Conservation (phyloP, 2,888 invertebrate genomes). For the Heteromurus nitidus region DNA sequence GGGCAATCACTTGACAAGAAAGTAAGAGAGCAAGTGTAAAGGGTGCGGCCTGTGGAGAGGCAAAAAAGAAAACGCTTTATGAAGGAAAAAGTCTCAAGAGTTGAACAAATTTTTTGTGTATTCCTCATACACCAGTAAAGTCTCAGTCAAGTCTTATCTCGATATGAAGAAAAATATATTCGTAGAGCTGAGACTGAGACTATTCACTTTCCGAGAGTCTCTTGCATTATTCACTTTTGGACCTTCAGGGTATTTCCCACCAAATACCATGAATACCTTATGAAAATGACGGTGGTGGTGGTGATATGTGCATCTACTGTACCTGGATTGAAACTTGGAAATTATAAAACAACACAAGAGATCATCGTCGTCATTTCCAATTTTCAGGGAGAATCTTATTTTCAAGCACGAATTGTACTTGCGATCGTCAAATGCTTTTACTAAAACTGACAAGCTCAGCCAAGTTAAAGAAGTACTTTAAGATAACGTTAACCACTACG, state of each 20-base stretch:
- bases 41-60: conserved; percentile 51
- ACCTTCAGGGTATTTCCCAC: conserved; percentile 72
- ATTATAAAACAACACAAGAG: no score
- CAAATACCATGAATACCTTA: conserved; percentile 50
- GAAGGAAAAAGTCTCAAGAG: background rate
- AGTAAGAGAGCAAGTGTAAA: conserved; percentile 29
- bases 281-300: background rate
- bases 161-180: background rate
- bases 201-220: no score
- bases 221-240: conserved; percentile 5
- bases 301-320: background rate
- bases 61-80: background rate
- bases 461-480: no score
- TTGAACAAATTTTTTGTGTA: no score
- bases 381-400: no score
- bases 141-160: background rate
- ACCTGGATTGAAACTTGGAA: no score
- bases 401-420: background rate
- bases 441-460: no score
- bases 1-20: conserved; percentile 13
- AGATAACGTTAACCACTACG: no score
- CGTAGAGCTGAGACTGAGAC: background rate
- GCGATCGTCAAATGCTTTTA: background rate
- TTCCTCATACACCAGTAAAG: no score
- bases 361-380: no score